phyloP scores from a whole-genome alignment of 2,113 vertebrate species.

The Lanius collurio region DNA sequence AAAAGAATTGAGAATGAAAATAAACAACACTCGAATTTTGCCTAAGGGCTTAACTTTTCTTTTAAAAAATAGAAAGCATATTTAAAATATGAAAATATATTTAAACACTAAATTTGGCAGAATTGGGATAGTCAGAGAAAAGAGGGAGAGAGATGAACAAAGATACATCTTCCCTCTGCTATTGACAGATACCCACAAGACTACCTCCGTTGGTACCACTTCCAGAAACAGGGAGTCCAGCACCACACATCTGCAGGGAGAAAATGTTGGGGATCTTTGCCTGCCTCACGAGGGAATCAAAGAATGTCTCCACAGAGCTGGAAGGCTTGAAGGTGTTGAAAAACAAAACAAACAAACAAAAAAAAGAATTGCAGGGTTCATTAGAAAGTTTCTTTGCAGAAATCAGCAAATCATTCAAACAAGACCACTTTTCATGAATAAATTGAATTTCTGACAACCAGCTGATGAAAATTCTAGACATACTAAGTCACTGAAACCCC shows the following conservation, averaged over 20 bases:
- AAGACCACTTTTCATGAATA: neutral
- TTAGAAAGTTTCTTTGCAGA: neutral
- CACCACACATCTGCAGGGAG: conserved; percentile 98
- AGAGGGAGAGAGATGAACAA: conserved; percentile 19
- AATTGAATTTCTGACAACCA: neutral
- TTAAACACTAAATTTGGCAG: neutral
- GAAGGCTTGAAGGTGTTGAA: conserved; percentile 82
- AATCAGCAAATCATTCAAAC: neutral
- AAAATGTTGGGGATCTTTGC: conserved; percentile 88
- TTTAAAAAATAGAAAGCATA: neutral
- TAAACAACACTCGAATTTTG: neutral
- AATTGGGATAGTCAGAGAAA: neutral
- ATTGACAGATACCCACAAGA: conserved; percentile 88
- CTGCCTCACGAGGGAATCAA: conserved; percentile 89
- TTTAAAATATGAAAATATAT: neutral
- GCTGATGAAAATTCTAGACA: neutral
- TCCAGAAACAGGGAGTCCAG: conserved; percentile 78
- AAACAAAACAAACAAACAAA: neutral
- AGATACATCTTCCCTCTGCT: conserved; percentile 50
- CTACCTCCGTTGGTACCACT: conserved; percentile 85
- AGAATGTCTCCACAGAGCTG: conserved; percentile 91
- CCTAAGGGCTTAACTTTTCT: neutral
- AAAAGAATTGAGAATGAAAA: neutral
- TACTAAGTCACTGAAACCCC: neutral
- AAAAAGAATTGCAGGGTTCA: neutral